Evolutionary conservation across 2,888 invertebrate genomes (phyloP).

Genomic region (Andrena hattorfiana): DNA sequence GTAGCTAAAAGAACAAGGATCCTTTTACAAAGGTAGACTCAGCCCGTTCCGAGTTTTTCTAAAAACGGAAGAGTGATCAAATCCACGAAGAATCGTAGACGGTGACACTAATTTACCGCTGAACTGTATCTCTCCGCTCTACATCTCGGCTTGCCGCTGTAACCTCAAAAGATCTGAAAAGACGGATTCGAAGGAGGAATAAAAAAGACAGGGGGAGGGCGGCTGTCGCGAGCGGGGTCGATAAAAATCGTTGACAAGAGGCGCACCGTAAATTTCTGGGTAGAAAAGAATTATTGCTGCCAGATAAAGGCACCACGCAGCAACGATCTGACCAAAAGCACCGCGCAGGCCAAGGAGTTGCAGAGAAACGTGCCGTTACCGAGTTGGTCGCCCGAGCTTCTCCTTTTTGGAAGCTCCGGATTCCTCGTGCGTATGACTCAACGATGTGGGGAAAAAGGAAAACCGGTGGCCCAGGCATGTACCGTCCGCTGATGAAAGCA

Average conservation of each 20-base stretch:
- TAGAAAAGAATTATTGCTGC: constrained; percentile 61
- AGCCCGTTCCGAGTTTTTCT: not conserved
- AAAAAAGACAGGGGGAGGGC: constrained; percentile 7
- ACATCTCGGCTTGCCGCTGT: not conserved
- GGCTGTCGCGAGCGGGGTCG: constrained; percentile 22
- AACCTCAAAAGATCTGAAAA: constrained; percentile 2
- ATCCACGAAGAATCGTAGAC: not conserved
- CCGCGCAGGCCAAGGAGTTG: constrained; percentile 23
- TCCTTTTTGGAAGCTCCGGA: constrained; percentile 45
- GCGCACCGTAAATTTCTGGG: constrained; percentile 50
- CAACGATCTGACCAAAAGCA: constrained; percentile 57
- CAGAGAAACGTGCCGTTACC: constrained; percentile 50
- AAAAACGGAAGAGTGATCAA: constrained; percentile 11
- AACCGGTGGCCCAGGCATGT: not conserved
- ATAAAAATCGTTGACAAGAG: constrained; percentile 60
- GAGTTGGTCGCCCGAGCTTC: constrained; percentile 29
- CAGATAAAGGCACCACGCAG: constrained; percentile 37
- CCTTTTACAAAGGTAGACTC: not conserved
- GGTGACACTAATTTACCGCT: constrained; percentile 49
- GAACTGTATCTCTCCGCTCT: constrained; percentile 9
- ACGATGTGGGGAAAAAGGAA: constrained; percentile 32
- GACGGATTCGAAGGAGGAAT: not conserved
- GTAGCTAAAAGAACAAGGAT: not conserved
- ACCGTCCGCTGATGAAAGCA: constrained; percentile 30
- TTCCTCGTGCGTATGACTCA: constrained; percentile 51